These are phyloP conservation scores for Pionites leucogaster DNA, from an alignment of 2,113 vertebrate species.

Conservation along the genomic window DNA sequence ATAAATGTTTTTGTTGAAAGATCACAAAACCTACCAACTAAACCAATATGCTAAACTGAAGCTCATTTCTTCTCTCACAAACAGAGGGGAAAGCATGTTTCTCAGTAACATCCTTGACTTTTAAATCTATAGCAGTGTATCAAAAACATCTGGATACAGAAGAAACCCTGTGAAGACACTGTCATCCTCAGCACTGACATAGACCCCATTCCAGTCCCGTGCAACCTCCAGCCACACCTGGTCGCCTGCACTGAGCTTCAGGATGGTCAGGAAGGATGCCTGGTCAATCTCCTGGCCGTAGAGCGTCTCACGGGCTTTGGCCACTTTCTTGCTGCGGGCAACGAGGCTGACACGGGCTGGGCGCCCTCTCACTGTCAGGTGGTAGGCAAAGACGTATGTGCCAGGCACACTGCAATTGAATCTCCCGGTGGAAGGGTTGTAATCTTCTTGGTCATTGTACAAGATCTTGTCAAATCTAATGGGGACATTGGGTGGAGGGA, in stretches of 20 bases:
- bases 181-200: conserved; percentile 91
- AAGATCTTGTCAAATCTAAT: conserved; percentile 91
- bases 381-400: conserved; percentile 91
- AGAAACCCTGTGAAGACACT: conserved; percentile 95
- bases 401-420: conserved; percentile 90
- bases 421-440: conserved; percentile 82
- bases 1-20: not conserved
- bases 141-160: conserved; percentile 81
- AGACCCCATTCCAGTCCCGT: conserved; percentile 92
- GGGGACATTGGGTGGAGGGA: conserved; percentile 87
- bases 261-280: conserved; percentile 87
- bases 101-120: not conserved
- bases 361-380: conserved; percentile 90
- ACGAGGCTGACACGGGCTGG: conserved; percentile 87
- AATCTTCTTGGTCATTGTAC: conserved; percentile 87
- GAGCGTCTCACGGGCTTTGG: conserved; percentile 89
- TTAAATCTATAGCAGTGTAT: conserved; percentile 22
- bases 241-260: conserved; percentile 84
- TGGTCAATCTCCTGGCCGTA: conserved; percentile 94
- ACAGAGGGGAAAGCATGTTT: not conserved
- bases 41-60: not conserved
- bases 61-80: not conserved
- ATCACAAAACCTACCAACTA: not conserved
- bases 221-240: conserved; percentile 94
- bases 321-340: conserved; percentile 81